These are phyloP conservation scores for Cyclura pinguis DNA, from an alignment of 2,797 vertebrate genomes.

Conservation along the genomic window DNA sequence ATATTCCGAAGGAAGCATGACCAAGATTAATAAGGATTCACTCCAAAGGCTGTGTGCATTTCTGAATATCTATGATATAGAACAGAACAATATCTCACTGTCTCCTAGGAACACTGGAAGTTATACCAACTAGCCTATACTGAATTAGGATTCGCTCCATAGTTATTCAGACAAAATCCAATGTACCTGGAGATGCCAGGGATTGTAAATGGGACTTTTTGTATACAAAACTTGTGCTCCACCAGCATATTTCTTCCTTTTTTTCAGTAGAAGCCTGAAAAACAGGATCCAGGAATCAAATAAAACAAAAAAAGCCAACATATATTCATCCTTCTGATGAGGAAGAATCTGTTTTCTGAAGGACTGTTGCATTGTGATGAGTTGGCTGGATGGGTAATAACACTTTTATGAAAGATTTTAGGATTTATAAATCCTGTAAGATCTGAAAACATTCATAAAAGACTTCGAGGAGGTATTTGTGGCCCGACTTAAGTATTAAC, in stretches of 20 bases:
- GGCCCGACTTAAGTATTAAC: neutral
- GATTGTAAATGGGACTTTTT: no score
- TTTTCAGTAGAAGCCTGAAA: neutral
- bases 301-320: neutral
- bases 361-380: neutral
- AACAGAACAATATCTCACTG: neutral
- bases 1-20: neutral
- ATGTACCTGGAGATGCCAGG: no score
- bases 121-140: no score
- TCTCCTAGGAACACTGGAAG: no score
- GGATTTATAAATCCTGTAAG: constrained; percentile 8
- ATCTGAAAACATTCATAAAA: neutral
- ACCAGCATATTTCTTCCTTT: no score
- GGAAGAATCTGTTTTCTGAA: neutral
- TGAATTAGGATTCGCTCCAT: no score
- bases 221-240: no score
- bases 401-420: neutral
- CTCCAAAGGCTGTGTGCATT: neutral
- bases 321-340: neutral
- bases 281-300: constrained; percentile 10
- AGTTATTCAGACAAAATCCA: no score
- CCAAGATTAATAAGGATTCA: constrained; percentile 38
- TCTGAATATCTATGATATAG: neutral
- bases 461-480: neutral
- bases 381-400: neutral